Evolutionary conservation across 2,113 vertebrate genomes (phyloP).

Genomic region (Uropsilus gracilis): DNA sequence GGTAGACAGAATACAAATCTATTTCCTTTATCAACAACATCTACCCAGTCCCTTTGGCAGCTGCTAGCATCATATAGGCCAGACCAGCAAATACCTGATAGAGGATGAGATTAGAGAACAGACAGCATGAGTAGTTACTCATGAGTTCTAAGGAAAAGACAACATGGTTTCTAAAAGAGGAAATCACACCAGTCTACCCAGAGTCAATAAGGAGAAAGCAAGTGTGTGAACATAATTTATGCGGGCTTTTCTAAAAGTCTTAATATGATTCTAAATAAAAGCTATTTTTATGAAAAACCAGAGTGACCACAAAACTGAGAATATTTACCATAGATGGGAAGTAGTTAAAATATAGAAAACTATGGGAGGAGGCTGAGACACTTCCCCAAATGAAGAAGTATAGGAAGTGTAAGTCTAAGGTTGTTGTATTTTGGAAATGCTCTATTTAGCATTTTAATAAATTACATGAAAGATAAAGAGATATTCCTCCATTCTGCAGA

Average conservation of each 20-base stretch:
- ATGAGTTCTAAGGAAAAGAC: slow-evolving; percentile 28
- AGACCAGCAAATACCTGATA: background rate
- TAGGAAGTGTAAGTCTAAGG: background rate
- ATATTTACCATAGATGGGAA: background rate
- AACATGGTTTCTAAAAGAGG: background rate
- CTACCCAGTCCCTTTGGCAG: background rate
- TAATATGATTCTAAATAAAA: background rate
- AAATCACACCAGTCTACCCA: background rate
- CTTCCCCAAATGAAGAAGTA: slow-evolving; percentile 10
- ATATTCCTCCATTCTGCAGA: slow-evolving; percentile 29
- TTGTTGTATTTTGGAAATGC: slow-evolving; percentile 13
- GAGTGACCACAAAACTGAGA: background rate
- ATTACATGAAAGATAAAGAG: slow-evolving; percentile 3
- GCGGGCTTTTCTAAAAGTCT: background rate
- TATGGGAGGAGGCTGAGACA: background rate
- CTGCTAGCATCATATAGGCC: background rate
- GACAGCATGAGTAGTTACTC: background rate
- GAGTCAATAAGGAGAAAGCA: background rate
- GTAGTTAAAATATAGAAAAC: background rate
- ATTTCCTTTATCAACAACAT: background rate
- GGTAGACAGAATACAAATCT: background rate
- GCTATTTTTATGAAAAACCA: background rate
- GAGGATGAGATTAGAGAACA: slow-evolving; percentile 3
- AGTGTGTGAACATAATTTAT: background rate
- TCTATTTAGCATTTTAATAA: slow-evolving; percentile 25